Evolutionary conservation across 2,113 vertebrate species (phyloP).

Genomic region (Rana temporaria): DNA sequence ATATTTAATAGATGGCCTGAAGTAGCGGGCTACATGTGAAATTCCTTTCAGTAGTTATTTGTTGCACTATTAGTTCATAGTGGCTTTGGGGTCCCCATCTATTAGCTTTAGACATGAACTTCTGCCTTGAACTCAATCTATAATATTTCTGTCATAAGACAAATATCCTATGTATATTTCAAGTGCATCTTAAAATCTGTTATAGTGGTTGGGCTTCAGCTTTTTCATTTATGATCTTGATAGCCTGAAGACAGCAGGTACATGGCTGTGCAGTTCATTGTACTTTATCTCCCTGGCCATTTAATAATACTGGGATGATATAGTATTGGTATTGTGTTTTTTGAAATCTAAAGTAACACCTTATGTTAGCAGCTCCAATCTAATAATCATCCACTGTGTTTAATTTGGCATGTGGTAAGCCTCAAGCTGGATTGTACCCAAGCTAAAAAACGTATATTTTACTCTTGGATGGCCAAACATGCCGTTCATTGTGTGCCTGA

Average conservation of each 20-base stretch:
- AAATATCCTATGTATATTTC: background rate
- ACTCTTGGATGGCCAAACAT: background rate
- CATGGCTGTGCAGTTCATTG: conserved; percentile 12
- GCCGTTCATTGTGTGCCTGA: background rate
- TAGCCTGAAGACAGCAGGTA: background rate
- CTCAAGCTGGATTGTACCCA: no score
- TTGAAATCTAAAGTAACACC: conserved; percentile 51
- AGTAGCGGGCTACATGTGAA: background rate
- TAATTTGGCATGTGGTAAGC: no score
- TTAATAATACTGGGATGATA: conserved; percentile 30
- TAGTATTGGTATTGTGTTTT: conserved; percentile 48
- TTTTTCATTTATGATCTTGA: conserved; percentile 25
- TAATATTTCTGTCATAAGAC: background rate
- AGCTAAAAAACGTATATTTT: no score
- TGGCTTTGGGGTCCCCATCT: background rate
- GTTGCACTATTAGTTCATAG: background rate
- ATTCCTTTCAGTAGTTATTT: background rate
- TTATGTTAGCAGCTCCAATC: conserved; percentile 54
- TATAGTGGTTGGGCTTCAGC: conserved; percentile 5
- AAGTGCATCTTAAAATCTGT: background rate
- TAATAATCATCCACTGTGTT: no score
- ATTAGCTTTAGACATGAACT: conserved; percentile 15
- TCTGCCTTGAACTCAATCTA: conserved; percentile 17
- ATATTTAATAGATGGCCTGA: background rate
- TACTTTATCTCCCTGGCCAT: background rate